Conservation (phyloP, 1,140 invertebrate genomes). For the Procambarus virginalis region DNA sequence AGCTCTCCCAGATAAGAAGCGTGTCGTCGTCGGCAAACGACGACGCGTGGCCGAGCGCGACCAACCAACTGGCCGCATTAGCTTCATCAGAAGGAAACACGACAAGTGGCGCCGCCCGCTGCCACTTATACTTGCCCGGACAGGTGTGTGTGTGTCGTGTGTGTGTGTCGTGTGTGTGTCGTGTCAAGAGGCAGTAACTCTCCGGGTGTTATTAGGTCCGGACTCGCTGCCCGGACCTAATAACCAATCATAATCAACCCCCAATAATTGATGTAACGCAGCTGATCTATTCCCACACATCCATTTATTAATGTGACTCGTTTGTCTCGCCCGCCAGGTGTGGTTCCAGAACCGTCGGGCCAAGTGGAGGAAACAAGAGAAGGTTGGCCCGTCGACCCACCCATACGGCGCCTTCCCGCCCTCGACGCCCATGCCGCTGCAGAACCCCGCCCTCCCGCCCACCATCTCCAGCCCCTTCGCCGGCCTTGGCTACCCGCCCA, state of each 20-base stretch:
- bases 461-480: conserved; percentile 63
- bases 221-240: conserved; percentile 38
- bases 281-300: conserved; percentile 17
- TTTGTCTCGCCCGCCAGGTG: conserved; percentile 80
- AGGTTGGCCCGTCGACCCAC: conserved; percentile 78
- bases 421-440: conserved; percentile 64
- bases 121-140: no score
- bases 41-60: no score
- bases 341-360: conserved; percentile 96
- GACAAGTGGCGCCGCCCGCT: no score
- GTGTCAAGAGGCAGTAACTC: conserved; percentile 40
- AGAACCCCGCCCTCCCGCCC: conserved; percentile 65
- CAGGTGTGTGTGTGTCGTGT: no score
- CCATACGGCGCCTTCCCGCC: conserved; percentile 70
- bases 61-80: no score
- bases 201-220: conserved; percentile 35
- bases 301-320: neutral
- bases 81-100: neutral
- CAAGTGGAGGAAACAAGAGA: conserved; percentile 94
- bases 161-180: neutral
- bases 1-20: no score
- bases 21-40: no score
- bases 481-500: conserved; percentile 50
- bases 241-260: conserved; percentile 45
- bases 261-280: conserved; percentile 45